phyloP scores from a whole-genome alignment of 2,888 invertebrate species.

The Carabus problematicus region DNA sequence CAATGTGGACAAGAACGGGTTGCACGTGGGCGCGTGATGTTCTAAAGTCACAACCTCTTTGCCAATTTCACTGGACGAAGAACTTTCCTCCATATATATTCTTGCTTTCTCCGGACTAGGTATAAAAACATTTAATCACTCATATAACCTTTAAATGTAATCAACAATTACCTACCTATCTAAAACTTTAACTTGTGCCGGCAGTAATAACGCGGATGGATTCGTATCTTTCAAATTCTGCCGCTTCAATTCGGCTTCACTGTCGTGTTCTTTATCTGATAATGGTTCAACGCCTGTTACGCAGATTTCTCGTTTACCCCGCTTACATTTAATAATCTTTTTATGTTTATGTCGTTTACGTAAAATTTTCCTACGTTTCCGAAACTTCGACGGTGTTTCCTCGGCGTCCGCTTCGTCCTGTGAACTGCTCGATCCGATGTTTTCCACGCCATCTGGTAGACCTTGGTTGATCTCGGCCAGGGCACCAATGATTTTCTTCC shows the following conservation, averaged over 20 bases:
- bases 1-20: conserved; percentile 52
- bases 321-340: conserved; percentile 50
- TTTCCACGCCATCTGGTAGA: conserved; percentile 62
- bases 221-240: conserved; percentile 52
- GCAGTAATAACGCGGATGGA: conserved; percentile 52
- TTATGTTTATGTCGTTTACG: conserved; percentile 69
- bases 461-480: conserved; percentile 58
- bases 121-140: conserved; percentile 3
- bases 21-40: conserved; percentile 52
- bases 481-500: conserved; percentile 60
- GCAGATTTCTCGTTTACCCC: conserved; percentile 49
- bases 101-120: conserved; percentile 52
- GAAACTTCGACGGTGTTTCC: conserved; percentile 53
- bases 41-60: conserved; percentile 55
- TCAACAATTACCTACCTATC: conserved; percentile 21
- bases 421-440: conserved; percentile 61
- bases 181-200: conserved; percentile 52
- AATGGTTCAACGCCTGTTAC: conserved; percentile 54
- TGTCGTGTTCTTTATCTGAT: conserved; percentile 57
- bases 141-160: conserved; percentile 11
- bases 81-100: conserved; percentile 58
- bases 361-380: conserved; percentile 64
- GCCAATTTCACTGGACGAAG: conserved; percentile 58
- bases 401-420: conserved; percentile 63
- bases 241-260: conserved; percentile 55